A percentile compares a stretch with the other conserved stretches of the same genome.
phyloP scores from a whole-genome alignment of 23 tunicate genomes.

The Trididemnum miniatum region DNA sequence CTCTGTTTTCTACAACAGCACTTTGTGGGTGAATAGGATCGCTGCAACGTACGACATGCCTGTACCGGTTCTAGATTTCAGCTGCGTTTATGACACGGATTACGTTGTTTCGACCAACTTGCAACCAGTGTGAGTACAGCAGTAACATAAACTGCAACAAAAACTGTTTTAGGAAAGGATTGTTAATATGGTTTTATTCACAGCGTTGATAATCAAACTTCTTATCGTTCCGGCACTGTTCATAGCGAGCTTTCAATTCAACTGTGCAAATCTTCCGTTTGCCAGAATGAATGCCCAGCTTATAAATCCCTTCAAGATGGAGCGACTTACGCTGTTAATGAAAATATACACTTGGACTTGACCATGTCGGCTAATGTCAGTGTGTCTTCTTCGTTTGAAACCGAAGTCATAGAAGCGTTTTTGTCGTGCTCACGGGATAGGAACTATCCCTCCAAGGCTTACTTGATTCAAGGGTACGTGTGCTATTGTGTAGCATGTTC shows the following conservation, averaged over 20 bases:
- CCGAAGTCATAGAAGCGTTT: background rate
- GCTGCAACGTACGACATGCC: background rate
- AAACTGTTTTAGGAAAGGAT: too few species aligned
- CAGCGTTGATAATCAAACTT: background rate
- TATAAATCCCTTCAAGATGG: background rate
- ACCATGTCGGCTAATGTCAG: background rate
- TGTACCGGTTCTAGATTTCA: background rate
- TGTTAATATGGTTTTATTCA: too few species aligned
- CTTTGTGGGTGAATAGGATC: background rate
- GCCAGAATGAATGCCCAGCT: background rate
- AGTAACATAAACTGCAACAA: too few species aligned
- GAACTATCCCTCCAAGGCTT: background rate
- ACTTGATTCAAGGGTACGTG: background rate
- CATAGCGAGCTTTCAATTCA: background rate
- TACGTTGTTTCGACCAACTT: background rate
- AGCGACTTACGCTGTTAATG: background rate
- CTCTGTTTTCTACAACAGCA: background rate
- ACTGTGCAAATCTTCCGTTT: background rate
- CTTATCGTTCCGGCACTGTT: background rate
- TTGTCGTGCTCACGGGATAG: background rate
- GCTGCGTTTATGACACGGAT: background rate
- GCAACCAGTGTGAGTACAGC: conserved; percentile 6
- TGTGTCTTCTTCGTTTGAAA: background rate
- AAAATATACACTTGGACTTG: background rate
- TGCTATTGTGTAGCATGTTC: too few species aligned